Base-by-base conservation (phyloP, 2,888 invertebrate species). In the Orchesella flavescens region DNA sequence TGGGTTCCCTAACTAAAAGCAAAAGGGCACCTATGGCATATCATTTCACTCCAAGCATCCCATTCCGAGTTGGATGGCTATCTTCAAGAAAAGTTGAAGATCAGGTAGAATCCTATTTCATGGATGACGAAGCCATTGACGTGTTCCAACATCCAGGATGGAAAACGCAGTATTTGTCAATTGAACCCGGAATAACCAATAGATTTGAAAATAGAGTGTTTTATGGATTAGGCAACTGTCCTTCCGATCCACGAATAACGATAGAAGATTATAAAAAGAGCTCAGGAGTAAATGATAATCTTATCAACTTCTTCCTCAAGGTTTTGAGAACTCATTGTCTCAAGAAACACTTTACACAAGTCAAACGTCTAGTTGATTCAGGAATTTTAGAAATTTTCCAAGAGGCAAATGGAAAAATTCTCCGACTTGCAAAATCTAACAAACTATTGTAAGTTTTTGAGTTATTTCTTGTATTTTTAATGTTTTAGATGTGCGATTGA, bases 211-310 rank as follows among this genome's bases (percentile, higher is more conserved):
- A 59, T 1, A n/a, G 9, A 4, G 34, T 73, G 2, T 73, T 59
- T 17, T 59, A 57, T 17, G 73, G 73, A 49, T n/a, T 59, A 15
- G 73, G 73, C 1, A 73, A 73, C 17, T 73, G 73, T 61, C 73
- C 73, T 1, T 44, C 23, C 34, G 24, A 43, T 12, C 7, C 46
- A n/a, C 10, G 4, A 1, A 24, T 34, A 1, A 44, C 17, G 34
- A 17, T 59, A 1, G n/a, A 4, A 15, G 61, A 57, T 17, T 23
- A 59, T 3, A 34, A 49, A 7, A 34, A 57, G 17, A 19, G 17
- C 10, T 19, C 17, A 17, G 10, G 10, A 10, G 13, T 10, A 4
- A 59, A 73, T 15, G 61, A 73, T 59, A 34, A 57, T 1, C 12
- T 73, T 1, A 59, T 73, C 4, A 19, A 43, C 2, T 73, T 73